phyloP scores from a whole-genome alignment of 2,888 invertebrate species.

The Nomada flava region DNA sequence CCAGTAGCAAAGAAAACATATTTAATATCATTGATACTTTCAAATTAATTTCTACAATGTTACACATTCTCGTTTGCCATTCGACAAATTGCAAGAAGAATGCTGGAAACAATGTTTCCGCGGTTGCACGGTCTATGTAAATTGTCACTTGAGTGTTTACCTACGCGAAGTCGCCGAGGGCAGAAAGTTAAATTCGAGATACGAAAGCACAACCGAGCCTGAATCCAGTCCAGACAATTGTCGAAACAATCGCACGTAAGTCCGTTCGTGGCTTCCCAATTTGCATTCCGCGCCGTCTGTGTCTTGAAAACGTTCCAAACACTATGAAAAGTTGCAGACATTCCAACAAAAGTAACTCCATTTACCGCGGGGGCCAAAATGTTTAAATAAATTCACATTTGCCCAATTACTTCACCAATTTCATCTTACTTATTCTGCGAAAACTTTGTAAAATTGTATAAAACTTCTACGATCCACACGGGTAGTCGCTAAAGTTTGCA shows the following conservation, averaged over 20 bases:
- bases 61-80: too few species aligned
- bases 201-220: conserved; percentile 7
- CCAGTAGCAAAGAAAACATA: too few species aligned
- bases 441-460: too few species aligned
- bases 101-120: not conserved
- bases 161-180: conserved; percentile 1
- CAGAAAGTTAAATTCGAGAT: conserved; percentile 34
- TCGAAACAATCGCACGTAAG: conserved; percentile 25
- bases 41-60: too few species aligned
- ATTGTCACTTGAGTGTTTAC: conserved; percentile 20
- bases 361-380: not conserved
- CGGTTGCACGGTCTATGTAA: conserved; percentile 12
- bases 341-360: not conserved
- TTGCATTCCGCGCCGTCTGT: conserved; percentile 6
- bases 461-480: too few species aligned
- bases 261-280: conserved; percentile 1
- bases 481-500: too few species aligned
- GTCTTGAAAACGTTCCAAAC: conserved; percentile 1
- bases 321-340: not conserved
- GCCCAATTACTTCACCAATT: too few species aligned
- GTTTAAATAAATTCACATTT: not conserved
- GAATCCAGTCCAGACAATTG: conserved; percentile 17
- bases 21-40: too few species aligned
- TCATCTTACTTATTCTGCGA: too few species aligned
- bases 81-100: too few species aligned